Percentiles rank a stretch among this genome's conserved stretches.
These are phyloP conservation scores for Drosophila rellima DNA, from an alignment of 2,888 invertebrate species.

Conservation along the genomic window DNA sequence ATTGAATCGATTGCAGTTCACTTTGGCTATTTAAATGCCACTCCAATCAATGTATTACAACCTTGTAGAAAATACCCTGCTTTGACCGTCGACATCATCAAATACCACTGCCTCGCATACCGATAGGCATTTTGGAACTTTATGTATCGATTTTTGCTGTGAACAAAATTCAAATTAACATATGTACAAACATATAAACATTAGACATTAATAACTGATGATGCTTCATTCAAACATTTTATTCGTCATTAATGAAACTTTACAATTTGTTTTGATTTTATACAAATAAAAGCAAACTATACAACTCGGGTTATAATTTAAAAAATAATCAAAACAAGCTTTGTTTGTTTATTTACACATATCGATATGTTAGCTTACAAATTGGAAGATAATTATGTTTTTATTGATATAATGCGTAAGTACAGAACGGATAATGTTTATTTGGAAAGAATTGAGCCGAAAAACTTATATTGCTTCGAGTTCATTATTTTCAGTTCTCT, in stretches of 20 bases:
- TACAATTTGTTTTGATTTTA: neutral
- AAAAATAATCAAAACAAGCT: neutral
- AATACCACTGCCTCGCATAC: neutral
- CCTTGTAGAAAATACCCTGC: neutral
- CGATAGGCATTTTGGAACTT: neutral
- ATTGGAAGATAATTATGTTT: slow-evolving; percentile 14
- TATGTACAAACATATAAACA: too few relatives aligned
- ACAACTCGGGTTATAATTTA: neutral
- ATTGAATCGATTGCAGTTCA: neutral
- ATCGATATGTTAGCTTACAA: slow-evolving; percentile 25
- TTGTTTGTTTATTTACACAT: slow-evolving; percentile 27
- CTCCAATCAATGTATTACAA: neutral
- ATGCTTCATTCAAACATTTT: slow-evolving; percentile 4
- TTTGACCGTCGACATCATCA: neutral
- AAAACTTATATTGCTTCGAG: slow-evolving; percentile 8
- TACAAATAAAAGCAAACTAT: slow-evolving; percentile 5
- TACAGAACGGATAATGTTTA: neutral
- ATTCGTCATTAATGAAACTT: neutral
- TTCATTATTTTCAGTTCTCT: slow-evolving; percentile 40
- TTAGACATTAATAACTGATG: neutral
- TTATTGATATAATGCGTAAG: slow-evolving; percentile 8
- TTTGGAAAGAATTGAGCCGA: neutral
- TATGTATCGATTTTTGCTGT: slow-evolving; percentile 2
- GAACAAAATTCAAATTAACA: neutral
- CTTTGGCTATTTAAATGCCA: neutral